These are phyloP conservation scores for Pelodiscus sinensis DNA, from an alignment of 2,113 vertebrate species.

Conservation along the genomic window DNA sequence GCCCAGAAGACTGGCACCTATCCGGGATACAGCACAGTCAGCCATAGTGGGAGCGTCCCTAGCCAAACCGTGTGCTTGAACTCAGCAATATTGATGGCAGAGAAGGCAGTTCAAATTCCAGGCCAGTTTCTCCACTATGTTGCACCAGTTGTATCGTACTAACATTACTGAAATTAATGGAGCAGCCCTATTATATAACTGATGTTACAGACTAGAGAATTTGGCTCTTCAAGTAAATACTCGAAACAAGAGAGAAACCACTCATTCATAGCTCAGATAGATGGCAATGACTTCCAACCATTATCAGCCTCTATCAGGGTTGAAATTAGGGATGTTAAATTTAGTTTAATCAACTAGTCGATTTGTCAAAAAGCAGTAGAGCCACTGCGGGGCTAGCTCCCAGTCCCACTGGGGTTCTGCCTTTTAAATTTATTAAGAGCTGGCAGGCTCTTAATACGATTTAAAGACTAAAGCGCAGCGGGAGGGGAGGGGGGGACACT, in stretches of 20 bases:
- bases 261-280: rapidly evolving
- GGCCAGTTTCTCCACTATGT: neutral
- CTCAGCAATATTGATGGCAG: neutral
- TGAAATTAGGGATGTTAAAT: neutral
- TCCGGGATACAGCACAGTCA: rapidly evolving
- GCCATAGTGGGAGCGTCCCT: rapidly evolving
- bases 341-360: too few species aligned
- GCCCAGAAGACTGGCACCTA: neutral
- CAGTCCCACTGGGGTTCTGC: too few species aligned
- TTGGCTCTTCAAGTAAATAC: neutral
- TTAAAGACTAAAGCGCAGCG: too few species aligned
- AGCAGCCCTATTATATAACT: rapidly evolving
- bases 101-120: neutral
- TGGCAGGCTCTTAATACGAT: too few species aligned
- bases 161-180: neutral
- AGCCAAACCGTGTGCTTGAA: neutral
- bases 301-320: neutral
- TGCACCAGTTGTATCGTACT: neutral
- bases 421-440: too few species aligned
- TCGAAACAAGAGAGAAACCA: neutral
- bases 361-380: too few species aligned
- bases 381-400: too few species aligned
- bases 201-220: neutral
- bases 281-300: neutral
- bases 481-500: too few species aligned